These are phyloP conservation scores for Magallana nippona DNA, from an alignment of 2,888 invertebrate genomes.

Conservation along the genomic window DNA sequence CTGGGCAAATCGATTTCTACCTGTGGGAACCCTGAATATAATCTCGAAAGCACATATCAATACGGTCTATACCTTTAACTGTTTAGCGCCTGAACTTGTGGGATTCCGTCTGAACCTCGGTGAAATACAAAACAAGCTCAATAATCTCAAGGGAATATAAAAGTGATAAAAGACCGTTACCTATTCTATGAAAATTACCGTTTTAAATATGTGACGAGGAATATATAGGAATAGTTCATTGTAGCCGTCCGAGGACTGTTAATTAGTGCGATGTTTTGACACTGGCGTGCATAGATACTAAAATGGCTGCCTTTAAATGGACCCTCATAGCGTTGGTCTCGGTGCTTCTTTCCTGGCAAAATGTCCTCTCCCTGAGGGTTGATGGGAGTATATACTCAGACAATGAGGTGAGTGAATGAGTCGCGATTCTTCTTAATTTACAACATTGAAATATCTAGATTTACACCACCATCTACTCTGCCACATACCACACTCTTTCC, in stretches of 20 bases:
- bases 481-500: too few relatives aligned
- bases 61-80: slow-evolving; percentile 1
- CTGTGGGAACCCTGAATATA: slow-evolving; percentile 12
- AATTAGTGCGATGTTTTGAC: background rate
- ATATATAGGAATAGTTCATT: too few relatives aligned
- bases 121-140: background rate
- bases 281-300: background rate
- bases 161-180: too few relatives aligned
- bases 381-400: background rate
- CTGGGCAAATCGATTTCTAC: background rate
- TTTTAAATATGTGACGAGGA: too few relatives aligned
- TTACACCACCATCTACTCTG: too few relatives aligned
- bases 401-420: too few relatives aligned
- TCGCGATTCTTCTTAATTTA: too few relatives aligned
- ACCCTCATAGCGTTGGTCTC: background rate
- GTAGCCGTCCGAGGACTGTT: background rate
- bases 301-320: slow-evolving; percentile 3
- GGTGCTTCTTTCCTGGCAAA: background rate
- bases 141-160: too few relatives aligned
- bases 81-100: background rate
- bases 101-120: background rate
- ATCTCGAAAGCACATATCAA: slow-evolving; percentile 4
- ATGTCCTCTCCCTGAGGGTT: background rate
- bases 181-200: too few relatives aligned
- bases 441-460: too few relatives aligned